Conservation (phyloP, 2,113 vertebrate genomes). For the Mystacornis crossleyi region DNA sequence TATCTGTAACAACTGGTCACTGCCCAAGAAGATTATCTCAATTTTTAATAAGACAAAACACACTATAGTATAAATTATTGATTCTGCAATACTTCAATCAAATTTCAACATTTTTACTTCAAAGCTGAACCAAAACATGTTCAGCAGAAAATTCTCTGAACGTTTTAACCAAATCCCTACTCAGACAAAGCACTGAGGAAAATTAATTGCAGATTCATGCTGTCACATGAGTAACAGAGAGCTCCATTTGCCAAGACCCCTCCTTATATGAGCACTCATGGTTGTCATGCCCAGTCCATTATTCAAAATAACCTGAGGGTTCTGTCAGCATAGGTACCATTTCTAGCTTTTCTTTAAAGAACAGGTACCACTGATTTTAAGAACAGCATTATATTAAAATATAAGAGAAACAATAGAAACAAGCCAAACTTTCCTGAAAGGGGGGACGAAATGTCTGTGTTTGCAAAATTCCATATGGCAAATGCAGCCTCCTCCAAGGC, state of each 20-base stretch:
- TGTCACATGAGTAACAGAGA: neutral
- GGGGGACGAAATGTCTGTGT: neutral
- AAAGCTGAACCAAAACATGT: neutral
- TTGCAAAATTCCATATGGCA: neutral
- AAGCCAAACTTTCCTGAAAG: neutral
- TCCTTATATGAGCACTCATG: neutral
- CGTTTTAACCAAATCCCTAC: neutral
- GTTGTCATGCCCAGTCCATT: neutral
- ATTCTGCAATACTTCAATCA: neutral
- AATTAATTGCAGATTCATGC: neutral
- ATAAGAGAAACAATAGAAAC: neutral
- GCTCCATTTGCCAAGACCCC: neutral
- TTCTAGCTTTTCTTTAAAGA: neutral
- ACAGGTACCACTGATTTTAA: neutral
- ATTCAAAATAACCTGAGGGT: neutral
- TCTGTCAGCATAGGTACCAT: neutral
- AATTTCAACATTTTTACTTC: neutral
- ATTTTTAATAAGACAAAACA: neutral
- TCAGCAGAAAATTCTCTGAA: neutral
- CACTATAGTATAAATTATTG: neutral
- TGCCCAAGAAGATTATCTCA: neutral
- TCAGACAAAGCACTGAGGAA: neutral
- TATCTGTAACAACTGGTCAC: neutral
- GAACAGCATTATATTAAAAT: neutral
- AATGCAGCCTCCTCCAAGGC: neutral